A percentile compares a stretch with the other conserved stretches of the same genome.
These are phyloP conservation scores for Cephonodes hylas DNA, from an alignment of 2,888 invertebrate genomes.

Conservation along the genomic window DNA sequence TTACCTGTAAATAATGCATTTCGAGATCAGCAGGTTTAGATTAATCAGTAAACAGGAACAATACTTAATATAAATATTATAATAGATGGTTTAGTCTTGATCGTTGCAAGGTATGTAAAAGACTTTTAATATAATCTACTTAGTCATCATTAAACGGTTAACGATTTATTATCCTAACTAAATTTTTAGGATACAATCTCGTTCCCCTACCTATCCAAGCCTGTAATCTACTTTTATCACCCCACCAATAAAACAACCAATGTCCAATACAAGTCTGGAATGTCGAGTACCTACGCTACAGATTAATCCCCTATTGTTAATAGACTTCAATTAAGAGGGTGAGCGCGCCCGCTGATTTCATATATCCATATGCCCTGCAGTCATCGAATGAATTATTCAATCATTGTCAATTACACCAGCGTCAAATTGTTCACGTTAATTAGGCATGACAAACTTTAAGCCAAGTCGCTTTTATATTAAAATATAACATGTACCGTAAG, in stretches of 20 bases:
- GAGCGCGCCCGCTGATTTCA: neutral
- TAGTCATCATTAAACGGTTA: too few species aligned
- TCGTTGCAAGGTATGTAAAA: too few species aligned
- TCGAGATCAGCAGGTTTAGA: neutral
- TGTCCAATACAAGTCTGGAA: neutral
- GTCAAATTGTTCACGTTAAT: too few species aligned
- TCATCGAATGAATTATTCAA: too few species aligned
- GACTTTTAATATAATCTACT: too few species aligned
- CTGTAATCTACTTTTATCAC: neutral
- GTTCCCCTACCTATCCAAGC: neutral
- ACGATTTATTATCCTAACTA: too few species aligned
- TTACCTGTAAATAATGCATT: slow-evolving; percentile 65
- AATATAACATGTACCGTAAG: slow-evolving; percentile 17
- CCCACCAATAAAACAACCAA: neutral
- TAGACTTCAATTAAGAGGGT: neutral
- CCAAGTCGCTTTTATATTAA: too few species aligned
- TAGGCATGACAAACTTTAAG: too few species aligned
- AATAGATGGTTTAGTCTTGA: too few species aligned
- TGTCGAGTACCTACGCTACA: neutral
- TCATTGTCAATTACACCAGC: too few species aligned
- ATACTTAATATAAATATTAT: too few species aligned
- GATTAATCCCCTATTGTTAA: neutral
- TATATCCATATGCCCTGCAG: neutral
- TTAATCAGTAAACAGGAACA: too few species aligned
- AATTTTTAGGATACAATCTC: neutral